Evolutionary conservation across 2,113 vertebrate genomes (phyloP), one percentile per base, ranked within the genome.

Genomic region (Sterna hirundo): DNA sequence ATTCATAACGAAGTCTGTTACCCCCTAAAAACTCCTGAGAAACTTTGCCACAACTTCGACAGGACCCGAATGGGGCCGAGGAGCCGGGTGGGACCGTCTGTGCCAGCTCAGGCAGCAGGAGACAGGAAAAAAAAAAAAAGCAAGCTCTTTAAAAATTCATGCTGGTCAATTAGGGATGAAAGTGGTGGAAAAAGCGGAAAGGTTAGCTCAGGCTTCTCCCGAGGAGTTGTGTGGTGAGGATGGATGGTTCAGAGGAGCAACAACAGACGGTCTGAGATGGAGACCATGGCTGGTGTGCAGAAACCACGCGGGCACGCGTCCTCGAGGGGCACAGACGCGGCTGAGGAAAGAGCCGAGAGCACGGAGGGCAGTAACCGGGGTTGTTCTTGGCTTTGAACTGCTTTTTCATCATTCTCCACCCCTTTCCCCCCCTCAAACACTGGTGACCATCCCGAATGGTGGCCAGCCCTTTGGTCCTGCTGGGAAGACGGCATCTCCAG

Each of bases 21-120:
- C 42, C 7, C 15, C 34, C 34, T 23, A 11, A 11, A 15, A 81
- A 26, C 10, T n/a, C 29, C 51, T 42, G 11, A 5, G 21, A 51
- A 32, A 26, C 36, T 44, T 60, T 51, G 38, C 38, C 61, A 44
- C 0, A 3, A 15, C 32, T 27, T 27, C 44, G 21, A 51, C 32
- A 78, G 16, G 71, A 40, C 18, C 3, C 0, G 0, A 61, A 20
- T 3, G 3, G 38, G 23, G 14, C 78, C 2, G 1, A 19, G 68
- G 22, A 75, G 27, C 14, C 1, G 2, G 2, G 10, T 9, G 34
- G 62, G 29, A 34, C 19, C 2, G 0, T 25, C 46, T 0, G 4
- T 23, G 38, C 32, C 54, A 10, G 40, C 47, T 54, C 55, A 27
- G 75, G 75, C 47, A 70, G 38, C 4, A 25, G 66, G 47, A 88